These are phyloP conservation scores for Tautogolabrus adspersus DNA, from an alignment of 2,113 vertebrate genomes.

Conservation along the genomic window DNA sequence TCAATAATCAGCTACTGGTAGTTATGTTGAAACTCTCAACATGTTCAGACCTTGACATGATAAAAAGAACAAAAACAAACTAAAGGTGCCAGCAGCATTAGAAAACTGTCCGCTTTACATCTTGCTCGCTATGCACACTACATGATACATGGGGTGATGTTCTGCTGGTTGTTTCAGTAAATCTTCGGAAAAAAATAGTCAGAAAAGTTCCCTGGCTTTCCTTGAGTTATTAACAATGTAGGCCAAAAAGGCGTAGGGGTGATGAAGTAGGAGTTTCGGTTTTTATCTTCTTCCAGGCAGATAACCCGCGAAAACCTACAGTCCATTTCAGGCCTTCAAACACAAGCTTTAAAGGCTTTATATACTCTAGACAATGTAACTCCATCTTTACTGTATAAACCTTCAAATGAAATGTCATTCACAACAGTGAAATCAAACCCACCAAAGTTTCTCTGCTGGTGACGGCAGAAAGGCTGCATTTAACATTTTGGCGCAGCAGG, in stretches of 20 bases:
- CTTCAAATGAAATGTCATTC: conserved; percentile 40
- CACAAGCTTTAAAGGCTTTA: conserved; percentile 48
- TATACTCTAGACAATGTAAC: conserved; percentile 25
- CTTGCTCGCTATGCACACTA: conserved; percentile 14
- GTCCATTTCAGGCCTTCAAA: conserved; percentile 22
- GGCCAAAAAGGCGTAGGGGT: conserved; percentile 41
- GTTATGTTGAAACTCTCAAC: conserved; percentile 2
- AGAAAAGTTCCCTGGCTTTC: conserved; percentile 56
- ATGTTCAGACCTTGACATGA: background rate
- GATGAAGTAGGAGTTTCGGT: conserved; percentile 33
- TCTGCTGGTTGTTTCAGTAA: conserved; percentile 64
- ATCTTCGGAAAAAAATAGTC: conserved; percentile 28
- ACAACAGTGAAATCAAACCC: conserved; percentile 42
- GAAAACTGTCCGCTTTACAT: conserved; percentile 12
- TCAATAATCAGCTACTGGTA: conserved; percentile 32
- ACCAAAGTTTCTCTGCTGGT: conserved; percentile 37
- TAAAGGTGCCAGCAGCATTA: conserved; percentile 20
- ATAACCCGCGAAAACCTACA: conserved; percentile 41
- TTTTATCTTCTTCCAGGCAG: conserved; percentile 25
- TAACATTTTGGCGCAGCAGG: conserved; percentile 53
- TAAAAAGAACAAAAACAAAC: background rate
- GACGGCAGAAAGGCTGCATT: conserved; percentile 51
- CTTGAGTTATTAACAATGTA: conserved; percentile 37
- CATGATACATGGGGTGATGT: conserved; percentile 33
- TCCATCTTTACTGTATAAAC: conserved; percentile 13